Evolutionary conservation across 2,797 vertebrate species (phyloP), one percentile per base, ranked within the genome.

Genomic region (Cryptoblepharus egeriae): DNA sequence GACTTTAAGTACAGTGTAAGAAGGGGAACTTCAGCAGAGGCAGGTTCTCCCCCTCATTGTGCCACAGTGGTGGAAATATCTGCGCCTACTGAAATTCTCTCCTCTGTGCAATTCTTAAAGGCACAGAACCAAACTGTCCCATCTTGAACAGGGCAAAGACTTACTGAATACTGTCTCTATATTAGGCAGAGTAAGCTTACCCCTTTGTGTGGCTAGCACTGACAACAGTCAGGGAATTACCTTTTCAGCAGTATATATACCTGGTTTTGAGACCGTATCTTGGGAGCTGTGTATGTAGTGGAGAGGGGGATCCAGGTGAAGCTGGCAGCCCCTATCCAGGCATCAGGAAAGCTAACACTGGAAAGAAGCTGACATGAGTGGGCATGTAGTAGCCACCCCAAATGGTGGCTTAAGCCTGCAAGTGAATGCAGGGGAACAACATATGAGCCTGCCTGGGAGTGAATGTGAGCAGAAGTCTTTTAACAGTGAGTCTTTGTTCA

Each of bases 401-500:
- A 80, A 77, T 67, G 39, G 20, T 35, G 35, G 63, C 70, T 74
- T 39, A 74, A 84, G 87, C 64, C 73, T 77, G 37, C 32, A 84
- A 52, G 24, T 64, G 80, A 76, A 61, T 77, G 79, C 68, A 68
- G 52, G 65, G 10, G 16, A 8, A 15, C 61, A 71, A 42, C 26
- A 26, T 30, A 52, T 57, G 75, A 37, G 61, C 15, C 78, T 82
- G 83, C 63, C 81, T 65, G 16, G 37, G 37, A 42, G 42, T 70
- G 82, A 57, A 81, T 86, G 57, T 72, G 73, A 82, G 81, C 77
- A 69, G 69, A 76, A 3, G 12, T 77, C 68, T 82, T 45, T 2
- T 1, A 0, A 37, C 76, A 45, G 0, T 2, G 65, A 73, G 81
- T 86, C 84, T 16, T 61, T 10, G 1, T 71, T 75, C 73, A 58